Base-by-base conservation (phyloP, 2,888 invertebrate genomes). In the Druceiella hillmani region DNA sequence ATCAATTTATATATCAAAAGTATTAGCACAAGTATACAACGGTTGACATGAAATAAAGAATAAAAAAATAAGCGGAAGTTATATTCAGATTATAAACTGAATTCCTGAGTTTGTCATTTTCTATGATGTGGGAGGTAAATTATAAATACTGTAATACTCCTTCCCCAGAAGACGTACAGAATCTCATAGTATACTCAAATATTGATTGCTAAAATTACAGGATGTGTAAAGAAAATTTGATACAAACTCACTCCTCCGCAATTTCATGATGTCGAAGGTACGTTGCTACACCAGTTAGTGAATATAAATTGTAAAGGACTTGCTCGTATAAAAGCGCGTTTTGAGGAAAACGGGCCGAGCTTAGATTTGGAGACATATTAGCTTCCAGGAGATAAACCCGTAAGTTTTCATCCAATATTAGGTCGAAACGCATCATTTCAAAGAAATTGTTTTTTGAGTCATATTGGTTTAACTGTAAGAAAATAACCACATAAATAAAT, bases 311-410 rank as follows among this genome's bases (percentile, higher is more conserved):
- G 60, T 84, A 92, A 7, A 97, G 54, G 1, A 97, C 87, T 68
- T 97, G 94, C 54, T 95, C 91, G 55, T 97, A 98, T 1, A 98
- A 64, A 16, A 90, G 61, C 44, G 79, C 76, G 62, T 98, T 98
- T 0, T 81, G 86, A 9, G 85, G 81, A 59, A 84, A 97, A 63
- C 97, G 94, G 0, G 85, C 85, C 0, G 95, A 92, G 1, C 92
- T 92, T 40, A 98, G 73, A 70, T 98, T 98, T 0, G 98, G 98
- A 9, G 94, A 94, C 98, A 98, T 97, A 56, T 98, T 98, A 1
- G 92, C 95, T 69, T 98, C 98, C 78, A 98, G 83, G 4, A 94
- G 69, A 54, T 80, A 87, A 0, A 95, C 87, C 32, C 84, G 85
- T 1, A 97, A 59, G 36, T 91, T 69, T 48, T 90, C 86, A 58